Percentiles rank a stretch among this genome's conserved stretches.
phyloP scores from a whole-genome alignment of 2,888 invertebrate species.

The Anoncus sp. region DNA sequence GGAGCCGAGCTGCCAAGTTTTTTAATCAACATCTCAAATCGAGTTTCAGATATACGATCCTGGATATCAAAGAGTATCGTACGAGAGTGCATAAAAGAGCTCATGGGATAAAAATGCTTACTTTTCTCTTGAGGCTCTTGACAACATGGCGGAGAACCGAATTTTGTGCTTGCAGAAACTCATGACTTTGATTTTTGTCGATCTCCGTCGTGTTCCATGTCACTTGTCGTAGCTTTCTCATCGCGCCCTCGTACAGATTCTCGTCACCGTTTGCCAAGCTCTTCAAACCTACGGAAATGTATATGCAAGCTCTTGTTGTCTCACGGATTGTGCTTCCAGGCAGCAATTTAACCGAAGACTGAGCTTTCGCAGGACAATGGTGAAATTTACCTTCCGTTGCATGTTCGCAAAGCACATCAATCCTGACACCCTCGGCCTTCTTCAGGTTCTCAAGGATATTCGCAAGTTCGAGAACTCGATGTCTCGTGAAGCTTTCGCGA shows the following conservation, averaged over 20 bases:
- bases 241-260: slow-evolving; percentile 66
- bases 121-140: slow-evolving; percentile 71
- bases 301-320: slow-evolving; percentile 22
- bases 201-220: slow-evolving; percentile 67
- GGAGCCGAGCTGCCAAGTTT: background rate
- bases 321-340: slow-evolving; percentile 12
- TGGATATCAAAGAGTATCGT: background rate
- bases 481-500: slow-evolving; percentile 39
- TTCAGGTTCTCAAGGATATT: slow-evolving; percentile 73
- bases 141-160: slow-evolving; percentile 70
- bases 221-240: slow-evolving; percentile 70
- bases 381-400: slow-evolving; percentile 68
- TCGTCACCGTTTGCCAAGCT: slow-evolving; percentile 66
- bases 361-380: slow-evolving; percentile 4
- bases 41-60: background rate
- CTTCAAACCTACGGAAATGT: slow-evolving; percentile 68
- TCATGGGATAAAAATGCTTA: slow-evolving; percentile 34
- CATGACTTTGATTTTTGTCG: slow-evolving; percentile 44
- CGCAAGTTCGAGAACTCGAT: slow-evolving; percentile 69
- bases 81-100: background rate
- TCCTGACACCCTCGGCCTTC: slow-evolving; percentile 69
- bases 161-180: slow-evolving; percentile 72
- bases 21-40: too few species aligned
- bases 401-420: slow-evolving; percentile 66
- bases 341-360: slow-evolving; percentile 4